Percentiles rank a stretch among this genome's conserved stretches.
These are phyloP conservation scores for Chelonus insularis DNA, from an alignment of 1,140 invertebrate genomes.

Conservation along the genomic window DNA sequence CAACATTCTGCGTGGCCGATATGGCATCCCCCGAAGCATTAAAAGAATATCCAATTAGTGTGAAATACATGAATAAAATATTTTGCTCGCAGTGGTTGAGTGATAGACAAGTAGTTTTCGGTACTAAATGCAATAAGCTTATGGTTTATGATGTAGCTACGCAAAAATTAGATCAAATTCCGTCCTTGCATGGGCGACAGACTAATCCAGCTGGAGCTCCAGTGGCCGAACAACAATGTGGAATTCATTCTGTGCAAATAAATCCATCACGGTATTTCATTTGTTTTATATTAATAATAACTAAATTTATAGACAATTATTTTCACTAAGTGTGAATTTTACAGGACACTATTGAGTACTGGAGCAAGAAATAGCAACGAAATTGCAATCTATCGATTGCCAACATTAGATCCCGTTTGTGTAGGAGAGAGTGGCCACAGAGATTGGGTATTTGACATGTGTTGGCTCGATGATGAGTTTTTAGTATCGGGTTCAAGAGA, in stretches of 20 bases:
- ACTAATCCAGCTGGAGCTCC: slow-evolving; percentile 18
- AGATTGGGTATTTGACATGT: slow-evolving; percentile 95
- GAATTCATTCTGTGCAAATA: slow-evolving; percentile 91
- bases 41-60: slow-evolving; percentile 77
- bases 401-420: slow-evolving; percentile 91
- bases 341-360: slow-evolving; percentile 82
- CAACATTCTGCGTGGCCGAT: too few species aligned
- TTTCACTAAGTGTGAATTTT: slow-evolving; percentile 28
- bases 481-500: slow-evolving; percentile 91
- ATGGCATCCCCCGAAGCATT: too few species aligned
- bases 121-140: slow-evolving; percentile 96
- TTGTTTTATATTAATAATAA: too few species aligned
- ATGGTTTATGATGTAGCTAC: slow-evolving; percentile 57
- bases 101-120: slow-evolving; percentile 91
- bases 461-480: slow-evolving; percentile 95
- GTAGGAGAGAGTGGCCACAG: slow-evolving; percentile 90
- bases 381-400: slow-evolving; percentile 89
- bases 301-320: too few species aligned
- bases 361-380: slow-evolving; percentile 91
- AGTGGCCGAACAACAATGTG: slow-evolving; percentile 71
- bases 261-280: slow-evolving; percentile 76
- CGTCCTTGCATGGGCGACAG: slow-evolving; percentile 72
- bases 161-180: slow-evolving; percentile 77
- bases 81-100: slow-evolving; percentile 96
- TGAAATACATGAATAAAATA: slow-evolving; percentile 92